phyloP scores from a whole-genome alignment of 2,113 vertebrate species.

The Triplophysa tibetana region DNA sequence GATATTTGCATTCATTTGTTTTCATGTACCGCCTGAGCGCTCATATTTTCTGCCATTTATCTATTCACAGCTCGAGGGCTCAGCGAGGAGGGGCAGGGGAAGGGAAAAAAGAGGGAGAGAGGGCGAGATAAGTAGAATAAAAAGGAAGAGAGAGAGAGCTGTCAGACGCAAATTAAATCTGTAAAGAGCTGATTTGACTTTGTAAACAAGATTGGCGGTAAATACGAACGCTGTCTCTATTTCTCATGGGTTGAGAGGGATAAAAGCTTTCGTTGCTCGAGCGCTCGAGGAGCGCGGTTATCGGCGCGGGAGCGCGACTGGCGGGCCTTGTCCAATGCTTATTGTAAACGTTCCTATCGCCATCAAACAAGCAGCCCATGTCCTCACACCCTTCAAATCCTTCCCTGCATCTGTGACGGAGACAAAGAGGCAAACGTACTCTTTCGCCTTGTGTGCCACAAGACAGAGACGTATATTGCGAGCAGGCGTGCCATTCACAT shows the following conservation, averaged over 20 bases:
- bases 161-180: slow-evolving; percentile 67
- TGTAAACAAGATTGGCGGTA: slow-evolving; percentile 68
- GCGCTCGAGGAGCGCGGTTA: slow-evolving; percentile 36
- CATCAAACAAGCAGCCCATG: slow-evolving; percentile 58
- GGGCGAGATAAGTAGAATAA: slow-evolving; percentile 9
- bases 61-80: slow-evolving; percentile 58
- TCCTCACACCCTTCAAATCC: slow-evolving; percentile 53
- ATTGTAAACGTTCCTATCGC: slow-evolving; percentile 55
- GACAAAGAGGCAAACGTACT: slow-evolving; percentile 42
- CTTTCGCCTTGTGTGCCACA: slow-evolving; percentile 17
- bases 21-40: slow-evolving; percentile 48
- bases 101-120: slow-evolving; percentile 9
- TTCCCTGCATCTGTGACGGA: slow-evolving; percentile 19
- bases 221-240: slow-evolving; percentile 57
- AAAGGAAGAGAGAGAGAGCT: slow-evolving; percentile 49
- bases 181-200: slow-evolving; percentile 69
- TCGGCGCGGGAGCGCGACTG: slow-evolving; percentile 32
- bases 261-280: not conserved
- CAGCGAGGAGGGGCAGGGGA: slow-evolving; percentile 1
- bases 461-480: slow-evolving; percentile 9
- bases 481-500: slow-evolving; percentile 18
- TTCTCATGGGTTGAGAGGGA: slow-evolving; percentile 21
- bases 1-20: slow-evolving; percentile 62
- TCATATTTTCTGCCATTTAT: slow-evolving; percentile 53
- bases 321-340: slow-evolving; percentile 53